phyloP scores from a whole-genome alignment of 1,140 invertebrate genomes.

The Euglossa dilemma region DNA sequence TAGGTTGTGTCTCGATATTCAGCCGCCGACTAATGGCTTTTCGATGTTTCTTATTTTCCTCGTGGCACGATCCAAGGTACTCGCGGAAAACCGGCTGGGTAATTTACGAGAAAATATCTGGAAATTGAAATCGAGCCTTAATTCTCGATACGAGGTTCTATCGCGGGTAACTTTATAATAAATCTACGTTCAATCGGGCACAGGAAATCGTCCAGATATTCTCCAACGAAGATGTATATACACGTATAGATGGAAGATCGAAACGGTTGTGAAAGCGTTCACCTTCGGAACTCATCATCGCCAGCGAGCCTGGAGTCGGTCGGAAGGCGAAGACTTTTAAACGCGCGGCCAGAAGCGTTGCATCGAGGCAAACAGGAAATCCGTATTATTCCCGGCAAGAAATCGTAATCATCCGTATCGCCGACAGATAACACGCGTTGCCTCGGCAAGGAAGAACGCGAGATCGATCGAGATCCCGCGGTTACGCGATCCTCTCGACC shows the following conservation, averaged over 20 bases:
- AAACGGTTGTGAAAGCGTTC: neutral
- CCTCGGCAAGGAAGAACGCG: neutral
- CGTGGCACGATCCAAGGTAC: no score
- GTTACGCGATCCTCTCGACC: constrained; percentile 39
- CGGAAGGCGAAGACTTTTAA: no score
- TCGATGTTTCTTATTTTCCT: no score
- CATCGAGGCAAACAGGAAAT: neutral
- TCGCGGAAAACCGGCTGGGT: no score
- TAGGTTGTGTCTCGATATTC: no score
- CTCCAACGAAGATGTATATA: neutral
- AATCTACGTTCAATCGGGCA: neutral
- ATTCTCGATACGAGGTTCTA: no score
- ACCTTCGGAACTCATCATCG: neutral
- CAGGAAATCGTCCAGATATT: neutral
- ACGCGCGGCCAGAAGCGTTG: neutral
- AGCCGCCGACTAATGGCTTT: no score
- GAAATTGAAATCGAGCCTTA: no score
- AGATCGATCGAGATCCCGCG: constrained; percentile 46
- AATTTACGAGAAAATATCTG: no score
- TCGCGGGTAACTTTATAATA: neutral
- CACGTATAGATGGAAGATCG: neutral
- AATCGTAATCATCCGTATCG: constrained; percentile 49
- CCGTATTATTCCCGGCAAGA: constrained; percentile 25
- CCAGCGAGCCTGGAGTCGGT: rapidly evolving
- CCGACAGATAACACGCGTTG: constrained; percentile 9